A percentile compares a stretch with the other conserved stretches of the same genome.
Conservation (phyloP, 2,888 invertebrate genomes). For the Rotaria magnacalcarata region DNA sequence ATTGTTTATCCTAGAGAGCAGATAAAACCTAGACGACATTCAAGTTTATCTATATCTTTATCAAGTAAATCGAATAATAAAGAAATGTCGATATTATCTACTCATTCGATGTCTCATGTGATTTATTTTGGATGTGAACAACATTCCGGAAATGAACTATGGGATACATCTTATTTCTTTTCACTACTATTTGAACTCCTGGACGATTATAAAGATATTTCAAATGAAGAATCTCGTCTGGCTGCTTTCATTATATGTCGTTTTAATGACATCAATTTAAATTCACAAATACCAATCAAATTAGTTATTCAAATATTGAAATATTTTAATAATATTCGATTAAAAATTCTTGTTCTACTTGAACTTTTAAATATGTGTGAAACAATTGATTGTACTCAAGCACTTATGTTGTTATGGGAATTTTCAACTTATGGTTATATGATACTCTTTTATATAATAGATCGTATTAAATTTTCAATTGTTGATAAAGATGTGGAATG, state of each 20-base stretch:
- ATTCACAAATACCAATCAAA: neutral
- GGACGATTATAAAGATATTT: neutral
- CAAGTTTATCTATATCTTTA: neutral
- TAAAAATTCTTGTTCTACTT: neutral
- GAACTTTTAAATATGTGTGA: neutral
- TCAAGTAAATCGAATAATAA: neutral
- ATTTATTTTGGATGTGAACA: conserved; percentile 5
- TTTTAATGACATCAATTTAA: neutral
- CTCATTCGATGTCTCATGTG: neutral
- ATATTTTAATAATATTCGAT: neutral
- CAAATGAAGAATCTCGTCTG: neutral
- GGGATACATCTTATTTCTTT: conserved; percentile 24
- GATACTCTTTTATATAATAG: conserved; percentile 3
- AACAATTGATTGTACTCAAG: neutral
- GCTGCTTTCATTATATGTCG: conserved; percentile 10
- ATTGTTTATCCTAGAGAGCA: neutral
- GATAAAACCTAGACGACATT: neutral
- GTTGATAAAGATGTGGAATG: neutral
- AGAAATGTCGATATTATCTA: neutral
- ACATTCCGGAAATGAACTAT: conserved; percentile 23
- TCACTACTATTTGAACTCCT: neutral
- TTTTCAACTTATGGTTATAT: conserved; percentile 21
- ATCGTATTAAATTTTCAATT: conserved; percentile 27
- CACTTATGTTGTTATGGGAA: conserved; percentile 16
- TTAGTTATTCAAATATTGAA: neutral